These are phyloP conservation scores for Pyrocephalus nanus DNA, from an alignment of 2,797 vertebrate species.

Conservation along the genomic window DNA sequence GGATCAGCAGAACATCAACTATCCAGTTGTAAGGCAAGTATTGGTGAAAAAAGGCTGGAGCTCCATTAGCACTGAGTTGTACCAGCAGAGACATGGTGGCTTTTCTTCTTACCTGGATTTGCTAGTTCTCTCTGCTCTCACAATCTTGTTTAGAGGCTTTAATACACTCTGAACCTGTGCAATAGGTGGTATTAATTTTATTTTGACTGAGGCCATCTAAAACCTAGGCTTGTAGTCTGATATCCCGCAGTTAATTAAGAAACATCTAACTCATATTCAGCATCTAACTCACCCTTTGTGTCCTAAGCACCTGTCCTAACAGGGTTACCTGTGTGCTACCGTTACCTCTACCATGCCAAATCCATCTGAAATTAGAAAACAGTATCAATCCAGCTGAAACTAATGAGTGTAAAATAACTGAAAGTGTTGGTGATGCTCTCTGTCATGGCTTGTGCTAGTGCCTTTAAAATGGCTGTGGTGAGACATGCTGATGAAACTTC, in stretches of 20 bases:
- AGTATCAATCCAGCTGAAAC: background rate
- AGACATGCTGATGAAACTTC: background rate
- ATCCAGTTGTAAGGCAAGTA: background rate
- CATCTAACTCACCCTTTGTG: background rate
- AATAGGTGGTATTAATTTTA: background rate
- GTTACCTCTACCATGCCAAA: background rate
- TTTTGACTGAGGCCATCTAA: background rate
- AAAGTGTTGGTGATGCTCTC: background rate
- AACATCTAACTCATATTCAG: background rate
- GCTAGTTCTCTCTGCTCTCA: background rate
- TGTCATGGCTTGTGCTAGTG: background rate
- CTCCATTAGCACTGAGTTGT: background rate
- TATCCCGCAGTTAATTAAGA: background rate
- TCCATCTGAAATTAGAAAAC: background rate
- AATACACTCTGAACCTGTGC: background rate
- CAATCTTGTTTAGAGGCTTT: background rate
- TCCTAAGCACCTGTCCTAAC: background rate
- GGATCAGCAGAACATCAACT: background rate
- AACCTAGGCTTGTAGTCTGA: background rate
- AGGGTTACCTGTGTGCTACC: background rate
- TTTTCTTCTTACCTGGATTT: conserved; percentile 7
- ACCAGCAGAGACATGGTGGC: background rate
- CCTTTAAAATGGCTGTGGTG: background rate
- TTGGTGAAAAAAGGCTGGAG: background rate
- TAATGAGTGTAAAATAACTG: background rate